Base-by-base conservation (phyloP, 2,797 vertebrate species). In the Trematomus bernacchii region DNA sequence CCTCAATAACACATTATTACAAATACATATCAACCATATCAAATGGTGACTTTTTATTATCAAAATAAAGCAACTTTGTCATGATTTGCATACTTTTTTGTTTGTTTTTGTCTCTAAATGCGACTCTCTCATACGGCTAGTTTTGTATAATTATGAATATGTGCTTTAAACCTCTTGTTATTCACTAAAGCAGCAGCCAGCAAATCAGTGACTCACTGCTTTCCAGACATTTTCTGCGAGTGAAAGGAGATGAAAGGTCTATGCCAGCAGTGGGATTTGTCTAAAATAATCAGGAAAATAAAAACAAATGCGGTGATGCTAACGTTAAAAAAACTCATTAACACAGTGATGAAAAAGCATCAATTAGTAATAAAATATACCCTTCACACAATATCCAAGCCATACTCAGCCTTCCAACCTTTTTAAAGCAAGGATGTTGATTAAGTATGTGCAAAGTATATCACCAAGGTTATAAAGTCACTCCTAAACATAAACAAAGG, bases 401-500 rank as follows among this genome's bases (percentile, higher is more conserved):
- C 47, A 27, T 2, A 46, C 53, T 69, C 27, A 60, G 27, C 12
- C 43, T 75, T 55, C 14, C 10, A 63, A 27, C 11, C 33, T 13
- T 61, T 8, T 14, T 8, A 37, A 51, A 18, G 42, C 18, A 46
- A 18, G 10, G 46, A 59, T 55, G 27, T 68, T 51, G 16, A 37
- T 69, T 27, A 65, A 46, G 44, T 59, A 53, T 21, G 46, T 51
- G 30, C 3, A 13, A 13, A 14, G 13, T 27, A 58, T 23, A 44
- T 67, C 46, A 59, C 14, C 18, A 46, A 43, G 67, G 57, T 70
- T 50, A 15, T 37, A 15, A 64, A 63, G 21, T 48, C 30, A 42
- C 3, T 13, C 30, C 52, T 30, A 48, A 58, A 66, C 61, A 51
- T 47, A 73, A 79, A 81, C 37, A 61, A 72, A 65, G 33, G 27